Percentiles rank a stretch among this genome's conserved stretches.
These are phyloP conservation scores for Entelurus aequoreus DNA, from an alignment of 2,113 vertebrate genomes.

Conservation along the genomic window DNA sequence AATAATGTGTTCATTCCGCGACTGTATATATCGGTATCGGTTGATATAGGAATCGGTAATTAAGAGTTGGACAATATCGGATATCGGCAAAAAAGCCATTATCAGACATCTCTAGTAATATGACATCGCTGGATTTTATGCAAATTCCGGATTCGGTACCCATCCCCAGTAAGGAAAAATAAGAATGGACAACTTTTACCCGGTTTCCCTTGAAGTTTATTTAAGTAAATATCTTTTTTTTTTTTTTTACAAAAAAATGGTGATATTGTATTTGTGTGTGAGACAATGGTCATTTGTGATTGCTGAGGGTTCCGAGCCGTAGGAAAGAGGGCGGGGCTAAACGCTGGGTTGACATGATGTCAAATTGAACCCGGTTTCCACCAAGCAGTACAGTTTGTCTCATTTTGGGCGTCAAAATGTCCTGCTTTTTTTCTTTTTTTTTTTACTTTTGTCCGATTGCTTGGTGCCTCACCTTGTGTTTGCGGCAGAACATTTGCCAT, in stretches of 20 bases:
- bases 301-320: constrained; percentile 38
- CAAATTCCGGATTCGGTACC: too few species aligned
- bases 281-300: constrained; percentile 2
- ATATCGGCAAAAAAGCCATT: too few species aligned
- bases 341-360: constrained; percentile 3
- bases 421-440: too few species aligned
- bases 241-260: constrained; percentile 17
- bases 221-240: constrained; percentile 48
- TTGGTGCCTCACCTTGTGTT: too few species aligned
- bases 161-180: not conserved
- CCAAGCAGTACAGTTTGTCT: not conserved
- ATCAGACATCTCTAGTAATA: too few species aligned
- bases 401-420: not conserved
- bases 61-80: too few species aligned
- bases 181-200: not conserved
- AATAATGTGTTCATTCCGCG: too few species aligned
- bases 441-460: too few species aligned
- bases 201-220: constrained; percentile 46
- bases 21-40: too few species aligned
- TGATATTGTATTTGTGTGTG: constrained; percentile 13
- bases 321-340: constrained; percentile 8
- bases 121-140: too few species aligned
- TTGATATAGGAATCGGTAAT: too few species aligned
- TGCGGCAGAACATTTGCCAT: too few species aligned
- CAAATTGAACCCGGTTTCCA: not conserved